phyloP scores from a whole-genome alignment of 2,113 vertebrate species.

The Charina bottae region DNA sequence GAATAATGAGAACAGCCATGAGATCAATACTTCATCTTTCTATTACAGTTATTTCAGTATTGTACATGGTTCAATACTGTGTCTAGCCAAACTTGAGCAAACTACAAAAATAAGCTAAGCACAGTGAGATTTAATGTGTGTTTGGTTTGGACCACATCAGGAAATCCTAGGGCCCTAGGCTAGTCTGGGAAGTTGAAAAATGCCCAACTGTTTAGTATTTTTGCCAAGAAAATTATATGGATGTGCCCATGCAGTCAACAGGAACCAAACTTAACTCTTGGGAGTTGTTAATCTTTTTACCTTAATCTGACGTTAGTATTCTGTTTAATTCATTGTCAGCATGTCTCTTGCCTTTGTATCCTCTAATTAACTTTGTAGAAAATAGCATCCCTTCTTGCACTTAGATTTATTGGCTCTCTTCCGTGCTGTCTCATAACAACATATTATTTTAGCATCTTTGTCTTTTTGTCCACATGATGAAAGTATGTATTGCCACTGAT shows the following conservation, averaged over 20 bases:
- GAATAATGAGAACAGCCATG: neutral
- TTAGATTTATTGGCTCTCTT: neutral
- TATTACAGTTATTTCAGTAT: neutral
- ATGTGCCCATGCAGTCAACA: neutral
- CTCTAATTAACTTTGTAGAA: neutral
- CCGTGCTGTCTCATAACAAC: neutral
- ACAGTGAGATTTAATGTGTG: neutral
- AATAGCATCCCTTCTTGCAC: neutral
- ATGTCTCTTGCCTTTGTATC: neutral
- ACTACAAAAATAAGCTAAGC: neutral
- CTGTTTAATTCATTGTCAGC: neutral
- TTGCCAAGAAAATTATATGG: neutral
- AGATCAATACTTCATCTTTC: neutral
- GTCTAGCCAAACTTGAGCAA: neutral
- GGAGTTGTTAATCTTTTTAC: neutral
- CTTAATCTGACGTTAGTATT: neutral
- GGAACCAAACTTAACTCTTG: neutral
- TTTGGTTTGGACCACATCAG: neutral
- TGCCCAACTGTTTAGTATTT: neutral
- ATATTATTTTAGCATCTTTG: neutral
- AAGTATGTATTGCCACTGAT: neutral
- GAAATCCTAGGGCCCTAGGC: neutral
- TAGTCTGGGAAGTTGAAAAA: neutral
- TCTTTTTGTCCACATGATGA: neutral
- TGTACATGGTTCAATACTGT: neutral